Base-by-base conservation (phyloP, 2,797 vertebrate species). In the Rhynchotus rufescens region DNA sequence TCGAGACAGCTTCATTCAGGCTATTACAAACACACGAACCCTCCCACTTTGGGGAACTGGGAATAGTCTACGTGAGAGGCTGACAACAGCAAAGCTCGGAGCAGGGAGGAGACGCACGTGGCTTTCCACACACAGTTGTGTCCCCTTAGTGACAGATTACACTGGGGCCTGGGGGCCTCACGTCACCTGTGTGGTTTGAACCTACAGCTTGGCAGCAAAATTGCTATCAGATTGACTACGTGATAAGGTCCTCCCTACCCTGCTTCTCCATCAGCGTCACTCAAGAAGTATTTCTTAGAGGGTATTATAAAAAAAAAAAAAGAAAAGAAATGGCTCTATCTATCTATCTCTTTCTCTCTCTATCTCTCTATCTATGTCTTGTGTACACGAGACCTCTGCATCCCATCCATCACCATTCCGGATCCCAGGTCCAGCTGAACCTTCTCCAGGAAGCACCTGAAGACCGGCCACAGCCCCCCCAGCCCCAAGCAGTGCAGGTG, bases 171-270 rank as follows among this genome's bases (percentile, higher is more conserved):
- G 23, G n/a, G 13, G 42, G 21, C 45, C n/a, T n/a, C n/a, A 68
- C 8, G 32, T 20, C n/a, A 49, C 45, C n/a, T n/a, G n/a, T 6
- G 12, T 80, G 38, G 10, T 65, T 68, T 61, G 49, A 90, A 44
- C 14, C 8, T 45, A 45, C 20, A 9, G 6, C 38, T 75, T 12
- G 75, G 23, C 56, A 84, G 54, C 10, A 78, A 83, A 86, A 89
- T 66, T 15, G 16, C 34, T 38, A 49, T 20, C 9, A 59, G 12
- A 7, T 32, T 0, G 0, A 22, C 9, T 7, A 60, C 16, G 7
- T 68, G 28, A 19, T 26, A 34, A 68, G 51, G 13, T 59, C 34
- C 54, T 76, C 75, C 30, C 25, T 23, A 49, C 15, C 6, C 15
- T 66, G 66, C 38, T 44, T 64, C 86, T 64, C 66, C 38, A 66